These are phyloP conservation scores for Acrobasis repandana DNA, from an alignment of 2,888 invertebrate genomes.

Conservation along the genomic window DNA sequence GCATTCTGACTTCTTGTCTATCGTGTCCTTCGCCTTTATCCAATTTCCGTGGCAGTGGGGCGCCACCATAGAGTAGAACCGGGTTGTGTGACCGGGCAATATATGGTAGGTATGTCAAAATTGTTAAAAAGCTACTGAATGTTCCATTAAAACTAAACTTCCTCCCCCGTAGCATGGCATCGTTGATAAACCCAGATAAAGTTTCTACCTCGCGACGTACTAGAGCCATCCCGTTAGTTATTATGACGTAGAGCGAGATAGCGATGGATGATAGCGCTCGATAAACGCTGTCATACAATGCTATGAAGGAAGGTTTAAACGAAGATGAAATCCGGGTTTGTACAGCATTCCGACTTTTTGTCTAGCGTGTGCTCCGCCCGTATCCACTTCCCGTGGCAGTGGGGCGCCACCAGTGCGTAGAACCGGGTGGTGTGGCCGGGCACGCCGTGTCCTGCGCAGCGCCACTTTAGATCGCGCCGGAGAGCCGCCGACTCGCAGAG, in stretches of 20 bases:
- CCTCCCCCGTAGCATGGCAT: too few relatives aligned
- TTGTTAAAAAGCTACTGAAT: too few relatives aligned
- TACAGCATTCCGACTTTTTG: conserved; percentile 62
- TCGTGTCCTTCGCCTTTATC: conserved; percentile 81
- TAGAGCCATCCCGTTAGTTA: too few relatives aligned
- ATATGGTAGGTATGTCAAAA: too few relatives aligned
- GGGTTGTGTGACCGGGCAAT: conserved; percentile 87
- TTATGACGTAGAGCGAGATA: too few relatives aligned
- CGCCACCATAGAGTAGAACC: conserved; percentile 93
- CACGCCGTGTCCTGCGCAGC: conserved; percentile 94
- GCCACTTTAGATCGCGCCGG: conserved; percentile 87
- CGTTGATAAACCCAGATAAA: too few relatives aligned
- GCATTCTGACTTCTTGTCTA: conserved; percentile 61
- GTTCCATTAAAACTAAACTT: too few relatives aligned
- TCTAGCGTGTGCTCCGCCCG: conserved; percentile 73
- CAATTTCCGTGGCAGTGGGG: conserved; percentile 95
- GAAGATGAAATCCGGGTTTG: conserved; percentile 74
- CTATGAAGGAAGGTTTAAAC: too few relatives aligned
- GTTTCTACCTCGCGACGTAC: too few relatives aligned
- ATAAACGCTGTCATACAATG: too few relatives aligned
- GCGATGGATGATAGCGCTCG: too few relatives aligned
- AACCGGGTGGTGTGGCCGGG: conserved; percentile 89
- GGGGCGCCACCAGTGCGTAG: conserved; percentile 92
- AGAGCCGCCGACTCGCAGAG: conserved; percentile 93
- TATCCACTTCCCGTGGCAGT: conserved; percentile 95